Base-by-base conservation (phyloP, 2,888 invertebrate genomes). In the Lumbricus terrestris region DNA sequence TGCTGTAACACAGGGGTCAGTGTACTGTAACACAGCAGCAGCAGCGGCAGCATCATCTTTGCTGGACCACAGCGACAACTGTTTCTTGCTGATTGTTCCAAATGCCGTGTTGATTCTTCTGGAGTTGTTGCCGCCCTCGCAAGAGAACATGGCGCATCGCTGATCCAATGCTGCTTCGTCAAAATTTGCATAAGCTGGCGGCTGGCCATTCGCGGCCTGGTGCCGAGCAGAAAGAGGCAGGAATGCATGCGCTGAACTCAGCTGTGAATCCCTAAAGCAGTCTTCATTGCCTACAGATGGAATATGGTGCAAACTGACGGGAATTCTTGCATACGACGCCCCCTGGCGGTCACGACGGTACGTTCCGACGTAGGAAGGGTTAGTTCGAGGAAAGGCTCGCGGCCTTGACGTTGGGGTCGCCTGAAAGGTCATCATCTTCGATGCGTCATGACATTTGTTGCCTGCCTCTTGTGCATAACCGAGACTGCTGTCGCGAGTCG, bases 311-410 rank as follows among this genome's bases (percentile, higher is more conserved):
- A 85, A 35, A 37, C 85, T 37, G 34, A 35, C 35, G 5, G 85
- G 37, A 35, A 85, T 85, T 35, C 35, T 37, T 37, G 85, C 85
- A 34, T 85, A 37, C 34, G 85, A 85, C 18, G 88, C 5, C 16
- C 40, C 33, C 13, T 42, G 89, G 35, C 47, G 47, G n/a, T 47
- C 37, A 34, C 37, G 33, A 33, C 89, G 42, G 69, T 89, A 89
- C 20, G 94, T 93, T 82, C 94, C 94, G 16, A 94, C 93, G 91
- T 94, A 95, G 20, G 94, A 93, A 35, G 95, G 95, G 92, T 95
- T 95, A 16, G 95, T 95, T 88, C 95, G 92, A 37, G 95, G 95
- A 92, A 94, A 94, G 29, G 94, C 92, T 35, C 94, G 92, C 34
- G 93, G 93, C 91, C 94, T 94, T 90, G 94, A 89, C 34, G 69